Evolutionary conservation across 2,113 vertebrate species (phyloP).

Genomic region (Vicugna pacos): DNA sequence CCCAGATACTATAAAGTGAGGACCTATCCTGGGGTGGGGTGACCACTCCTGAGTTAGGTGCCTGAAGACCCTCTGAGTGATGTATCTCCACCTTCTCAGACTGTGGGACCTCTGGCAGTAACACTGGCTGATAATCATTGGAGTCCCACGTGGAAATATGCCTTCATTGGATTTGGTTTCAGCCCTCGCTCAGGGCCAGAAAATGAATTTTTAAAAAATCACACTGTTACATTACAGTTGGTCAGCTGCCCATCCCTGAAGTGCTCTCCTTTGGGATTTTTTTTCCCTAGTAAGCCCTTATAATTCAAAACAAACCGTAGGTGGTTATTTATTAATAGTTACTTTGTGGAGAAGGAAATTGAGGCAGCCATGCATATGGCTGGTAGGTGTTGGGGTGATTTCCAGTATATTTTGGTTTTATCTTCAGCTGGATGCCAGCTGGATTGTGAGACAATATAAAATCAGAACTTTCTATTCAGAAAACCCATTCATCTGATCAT

Average conservation of each 20-base stretch:
- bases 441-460: slow-evolving; percentile 63
- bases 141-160: background rate
- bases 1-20: background rate
- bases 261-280: background rate
- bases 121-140: background rate
- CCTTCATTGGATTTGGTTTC: slow-evolving; percentile 18
- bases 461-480: slow-evolving; percentile 58
- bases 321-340: slow-evolving; percentile 51
- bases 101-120: background rate
- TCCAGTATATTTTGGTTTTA: slow-evolving; percentile 56
- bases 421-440: slow-evolving; percentile 66
- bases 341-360: slow-evolving; percentile 12
- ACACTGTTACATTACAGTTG: background rate
- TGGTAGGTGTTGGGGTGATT: background rate
- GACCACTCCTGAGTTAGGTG: background rate
- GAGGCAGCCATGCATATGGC: background rate
- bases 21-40: background rate
- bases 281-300: background rate
- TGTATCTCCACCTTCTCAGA: background rate
- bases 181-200: background rate
- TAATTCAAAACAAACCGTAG: background rate
- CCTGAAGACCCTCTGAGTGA: background rate
- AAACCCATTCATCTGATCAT: slow-evolving; percentile 27
- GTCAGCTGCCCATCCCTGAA: slow-evolving; percentile 16
- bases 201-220: background rate